A percentile compares a stretch with the other conserved stretches of the same genome.
These are phyloP conservation scores for Microctonus aethiopoides DNA, from an alignment of 2,888 invertebrate species.

Conservation along the genomic window DNA sequence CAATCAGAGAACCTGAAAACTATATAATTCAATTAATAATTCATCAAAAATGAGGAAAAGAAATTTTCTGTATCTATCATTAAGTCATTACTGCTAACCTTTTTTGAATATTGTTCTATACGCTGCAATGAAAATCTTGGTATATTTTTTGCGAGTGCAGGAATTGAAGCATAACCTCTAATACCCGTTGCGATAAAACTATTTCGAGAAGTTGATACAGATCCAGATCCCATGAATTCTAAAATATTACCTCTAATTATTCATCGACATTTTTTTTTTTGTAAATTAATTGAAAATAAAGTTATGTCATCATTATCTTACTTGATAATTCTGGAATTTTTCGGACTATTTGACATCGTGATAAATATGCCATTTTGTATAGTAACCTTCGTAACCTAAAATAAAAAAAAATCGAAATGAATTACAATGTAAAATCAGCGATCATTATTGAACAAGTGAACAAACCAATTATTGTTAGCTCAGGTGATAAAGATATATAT, in stretches of 20 bases:
- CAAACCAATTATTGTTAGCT: neutral
- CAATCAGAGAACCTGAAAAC: slow-evolving; percentile 16
- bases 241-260: slow-evolving; percentile 11
- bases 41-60: neutral
- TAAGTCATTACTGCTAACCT: neutral
- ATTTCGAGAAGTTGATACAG: neutral
- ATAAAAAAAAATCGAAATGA: neutral
- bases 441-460: neutral
- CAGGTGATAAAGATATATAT: neutral
- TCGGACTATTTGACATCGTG: slow-evolving; percentile 37
- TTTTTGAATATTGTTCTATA: slow-evolving; percentile 19
- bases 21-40: neutral
- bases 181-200: neutral
- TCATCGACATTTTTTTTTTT: neutral
- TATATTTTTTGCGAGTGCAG: slow-evolving; percentile 20
- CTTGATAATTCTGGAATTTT: slow-evolving; percentile 35
- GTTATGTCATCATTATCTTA: slow-evolving; percentile 23
- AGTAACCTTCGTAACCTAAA: neutral
- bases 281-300: neutral
- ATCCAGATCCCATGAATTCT: slow-evolving; percentile 11
- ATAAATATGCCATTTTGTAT: slow-evolving; percentile 40
- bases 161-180: slow-evolving; percentile 6
- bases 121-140: slow-evolving; percentile 5
- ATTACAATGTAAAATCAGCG: neutral
- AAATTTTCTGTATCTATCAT: neutral